Evolutionary conservation across 1,140 invertebrate species (phyloP).

Genomic region (Drosophila insularis): DNA sequence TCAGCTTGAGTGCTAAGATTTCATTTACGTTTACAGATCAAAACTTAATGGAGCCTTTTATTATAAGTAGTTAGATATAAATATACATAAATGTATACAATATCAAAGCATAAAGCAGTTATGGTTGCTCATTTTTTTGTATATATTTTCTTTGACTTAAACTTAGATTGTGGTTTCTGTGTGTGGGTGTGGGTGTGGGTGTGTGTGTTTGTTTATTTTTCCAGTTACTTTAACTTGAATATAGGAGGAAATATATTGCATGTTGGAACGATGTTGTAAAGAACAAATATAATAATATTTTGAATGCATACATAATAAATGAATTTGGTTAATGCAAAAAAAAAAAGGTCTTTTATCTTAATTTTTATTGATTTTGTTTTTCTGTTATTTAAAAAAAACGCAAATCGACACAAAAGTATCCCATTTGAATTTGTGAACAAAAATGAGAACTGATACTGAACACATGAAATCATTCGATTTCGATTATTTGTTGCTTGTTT

Average conservation of each 20-base stretch:
- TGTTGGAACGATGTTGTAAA: background rate
- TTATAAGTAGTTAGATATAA: background rate
- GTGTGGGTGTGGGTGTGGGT: background rate
- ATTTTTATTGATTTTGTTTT: background rate
- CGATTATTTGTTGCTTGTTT: background rate
- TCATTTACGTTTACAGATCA: background rate
- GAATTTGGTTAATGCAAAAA: conserved; percentile 2
- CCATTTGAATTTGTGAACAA: conserved; percentile 7
- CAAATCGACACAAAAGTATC: conserved; percentile 1
- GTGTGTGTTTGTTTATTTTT: background rate
- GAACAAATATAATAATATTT: background rate
- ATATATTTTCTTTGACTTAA: background rate
- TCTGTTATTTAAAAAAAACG: background rate
- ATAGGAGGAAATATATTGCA: background rate
- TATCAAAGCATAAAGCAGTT: conserved; percentile 8
- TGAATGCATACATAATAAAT: background rate
- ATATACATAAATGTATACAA: background rate
- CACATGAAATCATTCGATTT: background rate
- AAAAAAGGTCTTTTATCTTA: background rate
- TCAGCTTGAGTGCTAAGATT: background rate
- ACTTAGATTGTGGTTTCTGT: background rate
- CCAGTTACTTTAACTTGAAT: background rate
- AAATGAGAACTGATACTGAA: background rate
- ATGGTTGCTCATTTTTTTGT: background rate
- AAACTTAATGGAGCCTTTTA: background rate